Conservation (phyloP, 2,113 vertebrate species). For the Neodon shergylaensis region DNA sequence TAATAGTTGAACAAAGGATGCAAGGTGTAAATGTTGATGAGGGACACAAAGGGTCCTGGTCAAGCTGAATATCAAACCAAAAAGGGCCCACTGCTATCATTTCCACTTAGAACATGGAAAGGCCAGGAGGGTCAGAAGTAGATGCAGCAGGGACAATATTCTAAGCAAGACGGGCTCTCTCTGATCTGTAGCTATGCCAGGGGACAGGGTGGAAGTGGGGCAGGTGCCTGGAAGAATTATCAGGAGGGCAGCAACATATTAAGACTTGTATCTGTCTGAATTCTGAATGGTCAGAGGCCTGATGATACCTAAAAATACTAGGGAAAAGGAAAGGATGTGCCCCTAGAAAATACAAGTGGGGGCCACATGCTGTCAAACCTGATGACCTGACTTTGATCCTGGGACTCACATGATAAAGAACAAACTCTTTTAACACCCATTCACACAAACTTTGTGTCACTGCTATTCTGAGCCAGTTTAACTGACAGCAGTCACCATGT, state of each 20-base stretch:
- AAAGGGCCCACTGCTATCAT: background rate
- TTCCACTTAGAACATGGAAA: background rate
- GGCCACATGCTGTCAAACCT: background rate
- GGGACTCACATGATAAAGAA: background rate
- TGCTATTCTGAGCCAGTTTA: background rate
- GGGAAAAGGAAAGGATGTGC: background rate
- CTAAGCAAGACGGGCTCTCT: background rate
- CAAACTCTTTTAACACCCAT: background rate
- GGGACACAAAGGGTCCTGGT: background rate
- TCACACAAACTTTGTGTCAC: background rate
- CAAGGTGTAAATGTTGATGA: background rate
- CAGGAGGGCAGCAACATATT: background rate
- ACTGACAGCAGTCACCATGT: background rate
- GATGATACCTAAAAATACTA: background rate
- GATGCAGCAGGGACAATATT: fast-evolving
- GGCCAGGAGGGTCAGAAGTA: background rate
- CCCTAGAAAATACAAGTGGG: background rate
- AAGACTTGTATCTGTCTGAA: background rate
- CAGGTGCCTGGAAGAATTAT: background rate
- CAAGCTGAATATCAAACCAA: background rate
- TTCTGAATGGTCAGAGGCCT: background rate
- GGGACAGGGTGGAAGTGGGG: background rate
- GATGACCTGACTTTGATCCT: background rate
- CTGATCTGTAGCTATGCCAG: background rate
- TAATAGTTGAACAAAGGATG: background rate